Conservation (phyloP, 2,888 invertebrate species). For the Abrostola triplasia region DNA sequence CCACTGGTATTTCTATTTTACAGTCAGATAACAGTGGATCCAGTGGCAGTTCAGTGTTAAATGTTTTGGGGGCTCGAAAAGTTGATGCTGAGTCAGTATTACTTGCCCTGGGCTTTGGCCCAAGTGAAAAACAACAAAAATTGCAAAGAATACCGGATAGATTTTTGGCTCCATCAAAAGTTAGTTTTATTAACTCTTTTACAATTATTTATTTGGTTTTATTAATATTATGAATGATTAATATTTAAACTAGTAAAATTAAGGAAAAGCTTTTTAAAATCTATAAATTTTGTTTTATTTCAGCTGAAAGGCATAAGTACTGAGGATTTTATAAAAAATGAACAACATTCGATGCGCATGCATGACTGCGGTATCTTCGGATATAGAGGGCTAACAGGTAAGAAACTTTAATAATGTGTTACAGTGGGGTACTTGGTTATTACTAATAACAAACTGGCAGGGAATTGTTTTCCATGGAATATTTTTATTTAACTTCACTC, state of each 20-base stretch:
- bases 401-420: constrained; percentile 38
- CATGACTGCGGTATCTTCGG: constrained; percentile 93
- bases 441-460: constrained; percentile 14
- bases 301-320: constrained; percentile 92
- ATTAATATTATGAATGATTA: neutral
- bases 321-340: constrained; percentile 92
- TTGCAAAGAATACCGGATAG: constrained; percentile 93
- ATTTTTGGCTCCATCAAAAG: constrained; percentile 94
- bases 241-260: neutral
- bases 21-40: constrained; percentile 86
- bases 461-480: constrained; percentile 11
- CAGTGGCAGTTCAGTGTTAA: constrained; percentile 93
- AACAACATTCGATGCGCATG: constrained; percentile 91
- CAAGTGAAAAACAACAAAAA: constrained; percentile 90
- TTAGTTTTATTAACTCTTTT: constrained; percentile 64
- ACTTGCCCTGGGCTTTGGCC: constrained; percentile 94
- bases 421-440: constrained; percentile 11
- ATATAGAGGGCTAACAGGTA: constrained; percentile 93
- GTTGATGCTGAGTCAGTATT: constrained; percentile 97
- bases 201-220: neutral
- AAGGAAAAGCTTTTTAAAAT: neutral
- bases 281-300: constrained; percentile 49
- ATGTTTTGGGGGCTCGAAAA: constrained; percentile 93
- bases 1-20: constrained; percentile 25
- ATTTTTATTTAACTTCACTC: neutral